These are phyloP conservation scores for Branchellion lobata DNA, from an alignment of 2,888 invertebrate genomes.

Conservation along the genomic window DNA sequence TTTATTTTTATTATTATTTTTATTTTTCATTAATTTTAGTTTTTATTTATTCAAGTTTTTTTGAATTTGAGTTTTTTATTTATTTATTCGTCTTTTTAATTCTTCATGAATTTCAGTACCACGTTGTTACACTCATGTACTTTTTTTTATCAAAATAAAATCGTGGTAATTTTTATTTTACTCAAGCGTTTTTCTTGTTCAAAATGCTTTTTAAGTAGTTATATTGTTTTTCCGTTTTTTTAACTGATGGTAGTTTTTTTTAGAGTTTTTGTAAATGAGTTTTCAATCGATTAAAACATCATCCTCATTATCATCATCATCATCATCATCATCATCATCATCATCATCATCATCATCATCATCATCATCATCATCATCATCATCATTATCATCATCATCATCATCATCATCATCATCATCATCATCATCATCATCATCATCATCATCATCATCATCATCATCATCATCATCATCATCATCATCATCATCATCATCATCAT, in stretches of 20 bases:
- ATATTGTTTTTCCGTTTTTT: background rate
- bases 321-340: background rate
- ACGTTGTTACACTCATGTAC: too few species aligned
- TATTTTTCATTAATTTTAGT: too few species aligned
- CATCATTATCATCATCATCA: conserved; percentile 36
- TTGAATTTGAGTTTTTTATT: too few species aligned
- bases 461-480: conserved; percentile 43
- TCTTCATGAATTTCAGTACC: too few species aligned
- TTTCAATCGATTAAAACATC: background rate
- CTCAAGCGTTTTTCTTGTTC: too few species aligned
- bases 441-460: conserved; percentile 39
- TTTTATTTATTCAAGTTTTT: too few species aligned
- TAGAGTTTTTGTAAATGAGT: too few species aligned
- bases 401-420: conserved; percentile 28
- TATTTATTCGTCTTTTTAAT: too few species aligned
- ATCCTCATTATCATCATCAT: conserved; percentile 14
- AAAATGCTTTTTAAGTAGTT: too few species aligned
- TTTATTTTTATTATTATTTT: too few species aligned
- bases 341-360: conserved; percentile 24
- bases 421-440: conserved; percentile 25
- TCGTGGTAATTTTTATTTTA: too few species aligned
- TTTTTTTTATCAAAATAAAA: too few species aligned
- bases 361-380: conserved; percentile 24
- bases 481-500: conserved; percentile 46
- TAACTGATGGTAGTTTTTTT: background rate